These are phyloP conservation scores for Nasonia giraulti DNA, from an alignment of 1,140 invertebrate genomes.

Conservation along the genomic window DNA sequence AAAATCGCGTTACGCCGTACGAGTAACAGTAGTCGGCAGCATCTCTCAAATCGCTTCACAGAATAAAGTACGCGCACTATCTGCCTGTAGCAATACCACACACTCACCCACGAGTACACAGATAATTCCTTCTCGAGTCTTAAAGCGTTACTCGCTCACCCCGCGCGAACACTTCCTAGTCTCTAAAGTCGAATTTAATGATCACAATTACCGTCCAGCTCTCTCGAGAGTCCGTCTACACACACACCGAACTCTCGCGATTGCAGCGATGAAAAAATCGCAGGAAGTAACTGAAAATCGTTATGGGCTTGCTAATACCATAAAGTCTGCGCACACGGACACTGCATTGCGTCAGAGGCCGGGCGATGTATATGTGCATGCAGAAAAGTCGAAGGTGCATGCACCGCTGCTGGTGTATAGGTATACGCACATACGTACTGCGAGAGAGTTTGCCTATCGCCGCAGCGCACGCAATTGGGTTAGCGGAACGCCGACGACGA, in stretches of 20 bases:
- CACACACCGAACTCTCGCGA: neutral
- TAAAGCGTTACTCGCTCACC: neutral
- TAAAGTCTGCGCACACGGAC: neutral
- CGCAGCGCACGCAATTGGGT: slow-evolving; percentile 61
- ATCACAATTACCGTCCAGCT: neutral
- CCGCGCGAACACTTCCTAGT: neutral
- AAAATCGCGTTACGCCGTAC: too few relatives aligned
- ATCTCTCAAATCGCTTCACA: neutral
- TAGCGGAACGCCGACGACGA: slow-evolving; percentile 56
- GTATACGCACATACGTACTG: neutral
- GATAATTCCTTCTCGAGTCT: neutral
- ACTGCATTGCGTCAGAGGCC: slow-evolving; percentile 33
- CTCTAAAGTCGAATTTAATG: slow-evolving; percentile 9
- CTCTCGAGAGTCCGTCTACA: neutral
- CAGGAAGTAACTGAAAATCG: slow-evolving; percentile 25
- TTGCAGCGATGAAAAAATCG: neutral
- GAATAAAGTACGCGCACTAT: neutral
- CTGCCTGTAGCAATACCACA: neutral
- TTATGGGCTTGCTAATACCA: neutral
- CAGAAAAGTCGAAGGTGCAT: neutral
- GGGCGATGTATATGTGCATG: neutral
- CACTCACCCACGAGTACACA: neutral
- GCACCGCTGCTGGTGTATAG: neutral
- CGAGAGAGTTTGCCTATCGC: slow-evolving; percentile 8
- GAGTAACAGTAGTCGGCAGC: neutral